Evolutionary conservation across 2,888 invertebrate genomes (phyloP).

Genomic region (Rhamnusium bicolor): DNA sequence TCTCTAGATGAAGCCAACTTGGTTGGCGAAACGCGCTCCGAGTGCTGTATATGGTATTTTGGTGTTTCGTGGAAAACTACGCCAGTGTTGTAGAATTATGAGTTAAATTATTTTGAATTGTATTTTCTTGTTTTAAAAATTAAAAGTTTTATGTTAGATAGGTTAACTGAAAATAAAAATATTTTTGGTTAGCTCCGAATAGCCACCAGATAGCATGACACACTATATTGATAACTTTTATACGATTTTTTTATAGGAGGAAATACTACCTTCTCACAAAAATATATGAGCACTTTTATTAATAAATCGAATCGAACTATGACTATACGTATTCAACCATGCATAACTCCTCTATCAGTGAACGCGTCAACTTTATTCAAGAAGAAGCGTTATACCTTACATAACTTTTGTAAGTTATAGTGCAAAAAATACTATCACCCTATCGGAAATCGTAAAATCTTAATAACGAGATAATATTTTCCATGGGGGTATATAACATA

Average conservation of each 20-base stretch:
- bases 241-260: background rate
- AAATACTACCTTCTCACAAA: background rate
- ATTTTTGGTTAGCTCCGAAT: background rate
- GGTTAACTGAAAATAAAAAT: background rate
- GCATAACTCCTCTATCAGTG: background rate
- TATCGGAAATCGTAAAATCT: background rate
- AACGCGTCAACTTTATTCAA: slow-evolving; percentile 2
- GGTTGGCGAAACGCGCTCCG: too few relatives aligned
- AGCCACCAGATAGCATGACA: background rate
- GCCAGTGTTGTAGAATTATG: too few relatives aligned
- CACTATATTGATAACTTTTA: background rate
- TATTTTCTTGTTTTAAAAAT: too few relatives aligned
- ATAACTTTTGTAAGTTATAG: background rate
- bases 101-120: too few relatives aligned
- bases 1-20: too few relatives aligned
- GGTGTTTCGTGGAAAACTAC: too few relatives aligned
- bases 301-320: background rate
- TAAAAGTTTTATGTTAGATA: background rate
- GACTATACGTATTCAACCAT: background rate
- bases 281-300: background rate
- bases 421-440: background rate
- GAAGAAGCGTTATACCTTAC: background rate
- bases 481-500: background rate
- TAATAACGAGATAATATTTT: background rate
- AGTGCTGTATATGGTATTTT: too few relatives aligned